Evolutionary conservation across 2,113 vertebrate species (phyloP).

Genomic region (Microtus ochrogaster): DNA sequence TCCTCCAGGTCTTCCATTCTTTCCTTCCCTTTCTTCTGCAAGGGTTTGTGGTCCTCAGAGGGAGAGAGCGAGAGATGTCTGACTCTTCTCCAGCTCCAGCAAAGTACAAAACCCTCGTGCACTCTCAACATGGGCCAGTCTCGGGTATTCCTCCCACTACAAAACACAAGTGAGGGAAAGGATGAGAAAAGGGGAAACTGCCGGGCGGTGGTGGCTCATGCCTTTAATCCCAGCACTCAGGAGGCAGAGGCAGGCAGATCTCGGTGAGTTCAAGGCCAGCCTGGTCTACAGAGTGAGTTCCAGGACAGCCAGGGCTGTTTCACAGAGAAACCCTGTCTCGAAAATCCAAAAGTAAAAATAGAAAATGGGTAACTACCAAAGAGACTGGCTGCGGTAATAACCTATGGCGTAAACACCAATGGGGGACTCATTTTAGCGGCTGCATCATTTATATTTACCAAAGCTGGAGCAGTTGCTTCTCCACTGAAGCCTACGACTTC

Average conservation of each 20-base stretch:
- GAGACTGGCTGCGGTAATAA: neutral
- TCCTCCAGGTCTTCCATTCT: neutral
- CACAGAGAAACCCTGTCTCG: too few relatives aligned
- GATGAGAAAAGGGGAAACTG: too few relatives aligned
- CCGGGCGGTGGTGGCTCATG: rapidly evolving
- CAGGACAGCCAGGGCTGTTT: too few relatives aligned
- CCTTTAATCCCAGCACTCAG: too few relatives aligned
- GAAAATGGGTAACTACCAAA: neutral
- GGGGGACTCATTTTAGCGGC: neutral
- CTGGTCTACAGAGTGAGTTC: too few relatives aligned
- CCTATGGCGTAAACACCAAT: neutral
- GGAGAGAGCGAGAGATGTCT: too few relatives aligned
- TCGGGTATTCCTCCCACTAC: neutral
- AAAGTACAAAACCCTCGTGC: neutral
- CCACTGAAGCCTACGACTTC: neutral
- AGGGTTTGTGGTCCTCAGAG: neutral
- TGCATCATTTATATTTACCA: neutral
- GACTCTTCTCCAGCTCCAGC: neutral
- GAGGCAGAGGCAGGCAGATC: too few relatives aligned
- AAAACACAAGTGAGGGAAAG: neutral
- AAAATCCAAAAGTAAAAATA: too few relatives aligned
- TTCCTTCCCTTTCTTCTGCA: neutral
- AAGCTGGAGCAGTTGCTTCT: neutral
- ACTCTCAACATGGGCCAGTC: neutral
- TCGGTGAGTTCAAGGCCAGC: too few relatives aligned